Conservation (phyloP, 2,113 vertebrate species). For the Callocephalon fimbriatum region DNA sequence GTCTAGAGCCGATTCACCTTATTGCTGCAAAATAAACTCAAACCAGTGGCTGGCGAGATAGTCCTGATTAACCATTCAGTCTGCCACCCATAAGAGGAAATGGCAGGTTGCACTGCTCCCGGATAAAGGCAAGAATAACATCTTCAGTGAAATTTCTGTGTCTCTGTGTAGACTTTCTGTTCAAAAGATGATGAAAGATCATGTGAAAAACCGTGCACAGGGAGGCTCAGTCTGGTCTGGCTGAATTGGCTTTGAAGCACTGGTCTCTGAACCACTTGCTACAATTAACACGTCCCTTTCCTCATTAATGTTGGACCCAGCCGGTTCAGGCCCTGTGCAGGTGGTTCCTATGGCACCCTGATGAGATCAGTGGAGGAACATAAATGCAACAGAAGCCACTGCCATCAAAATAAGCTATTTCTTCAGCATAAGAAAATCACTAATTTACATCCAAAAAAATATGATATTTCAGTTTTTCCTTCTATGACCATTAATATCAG, state of each 20-base stretch:
- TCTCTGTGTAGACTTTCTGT: neutral
- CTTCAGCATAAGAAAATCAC: neutral
- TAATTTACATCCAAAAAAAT: neutral
- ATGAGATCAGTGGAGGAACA: constrained; percentile 25
- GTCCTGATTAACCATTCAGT: neutral
- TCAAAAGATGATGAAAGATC: neutral
- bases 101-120: neutral
- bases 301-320: constrained; percentile 43
- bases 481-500: neutral
- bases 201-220: neutral
- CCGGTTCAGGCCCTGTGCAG: neutral
- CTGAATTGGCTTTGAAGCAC: neutral
- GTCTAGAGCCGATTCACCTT: neutral
- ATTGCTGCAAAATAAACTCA: neutral
- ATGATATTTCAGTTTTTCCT: neutral
- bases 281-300: constrained; percentile 10
- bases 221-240: neutral
- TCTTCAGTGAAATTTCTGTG: neutral
- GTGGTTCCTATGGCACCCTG: constrained; percentile 15
- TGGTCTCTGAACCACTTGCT: neutral
- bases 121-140: neutral
- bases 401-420: neutral
- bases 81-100: neutral
- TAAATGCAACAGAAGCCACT: neutral
- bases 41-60: neutral